These are phyloP conservation scores for Danaus chrysippus DNA, from an alignment of 2,888 invertebrate species.

Conservation along the genomic window DNA sequence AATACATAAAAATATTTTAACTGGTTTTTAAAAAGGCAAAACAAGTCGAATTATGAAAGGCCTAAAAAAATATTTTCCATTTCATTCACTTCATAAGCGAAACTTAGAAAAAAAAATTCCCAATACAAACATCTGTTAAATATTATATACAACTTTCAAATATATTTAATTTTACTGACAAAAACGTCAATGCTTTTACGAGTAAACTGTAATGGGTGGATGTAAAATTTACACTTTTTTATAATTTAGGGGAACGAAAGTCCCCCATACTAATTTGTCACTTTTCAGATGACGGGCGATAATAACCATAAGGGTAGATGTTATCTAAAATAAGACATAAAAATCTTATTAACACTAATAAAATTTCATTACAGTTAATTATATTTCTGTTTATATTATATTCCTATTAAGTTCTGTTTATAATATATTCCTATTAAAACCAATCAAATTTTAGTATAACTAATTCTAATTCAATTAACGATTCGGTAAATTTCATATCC, in stretches of 20 bases:
- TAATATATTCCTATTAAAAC: no score
- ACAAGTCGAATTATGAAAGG: neutral
- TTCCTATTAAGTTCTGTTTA: no score
- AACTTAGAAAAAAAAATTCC: neutral
- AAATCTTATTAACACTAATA: slow-evolving; percentile 1
- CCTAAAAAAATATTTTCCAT: neutral
- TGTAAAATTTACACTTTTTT: slow-evolving; percentile 1
- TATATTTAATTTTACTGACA: neutral
- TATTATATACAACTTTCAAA: neutral
- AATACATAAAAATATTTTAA: neutral
- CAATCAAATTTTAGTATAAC: no score
- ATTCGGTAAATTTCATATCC: no score
- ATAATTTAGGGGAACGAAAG: slow-evolving; percentile 3
- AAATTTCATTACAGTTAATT: neutral
- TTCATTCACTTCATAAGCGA: neutral
- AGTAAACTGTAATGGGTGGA: neutral
- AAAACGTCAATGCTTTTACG: neutral
- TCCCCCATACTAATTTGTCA: slow-evolving; percentile 16
- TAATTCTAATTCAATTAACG: no score
- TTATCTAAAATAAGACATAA: neutral
- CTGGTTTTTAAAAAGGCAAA: neutral
- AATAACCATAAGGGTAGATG: slow-evolving; percentile 13
- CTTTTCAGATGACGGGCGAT: slow-evolving; percentile 8
- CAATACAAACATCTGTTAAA: neutral
- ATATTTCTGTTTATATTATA: neutral